Evolutionary conservation across 37 sponge, comb jelly and placozoan genomes (phyloP).

Genomic region (Cladorhizidae sp.): DNA sequence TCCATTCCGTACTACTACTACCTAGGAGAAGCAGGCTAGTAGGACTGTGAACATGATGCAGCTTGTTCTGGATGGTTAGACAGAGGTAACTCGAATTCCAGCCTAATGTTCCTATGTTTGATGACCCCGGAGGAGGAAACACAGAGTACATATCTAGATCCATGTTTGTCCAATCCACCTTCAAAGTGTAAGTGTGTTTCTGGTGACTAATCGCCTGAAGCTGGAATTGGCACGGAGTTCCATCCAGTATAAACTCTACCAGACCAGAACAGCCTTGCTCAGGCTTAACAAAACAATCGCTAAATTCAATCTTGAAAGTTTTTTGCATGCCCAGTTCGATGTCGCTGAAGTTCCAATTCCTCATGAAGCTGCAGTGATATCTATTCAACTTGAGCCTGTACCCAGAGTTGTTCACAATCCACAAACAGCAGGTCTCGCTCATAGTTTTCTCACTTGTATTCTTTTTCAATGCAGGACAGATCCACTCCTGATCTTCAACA

Average conservation of each 20-base stretch:
- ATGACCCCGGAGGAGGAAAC: conserved; percentile 16
- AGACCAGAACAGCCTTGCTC: conserved; percentile 5
- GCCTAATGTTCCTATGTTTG: neutral
- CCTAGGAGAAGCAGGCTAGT: neutral
- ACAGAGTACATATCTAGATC: conserved; percentile 5
- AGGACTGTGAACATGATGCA: neutral
- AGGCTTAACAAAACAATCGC: neutral
- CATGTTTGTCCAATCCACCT: conserved; percentile 28
- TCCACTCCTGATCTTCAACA: too few relatives aligned
- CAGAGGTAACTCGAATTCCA: neutral
- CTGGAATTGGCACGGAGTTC: conserved; percentile 1
- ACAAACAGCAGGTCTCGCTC: conserved; percentile 4
- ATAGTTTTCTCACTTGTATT: neutral
- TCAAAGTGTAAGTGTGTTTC: neutral
- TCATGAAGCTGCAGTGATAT: conserved; percentile 2
- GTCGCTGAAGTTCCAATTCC: conserved; percentile 9
- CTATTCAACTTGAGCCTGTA: neutral
- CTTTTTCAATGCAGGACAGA: too few relatives aligned
- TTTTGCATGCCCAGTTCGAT: neutral
- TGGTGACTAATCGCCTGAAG: conserved; percentile 1
- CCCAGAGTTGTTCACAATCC: conserved; percentile 17
- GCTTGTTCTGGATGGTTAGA: neutral
- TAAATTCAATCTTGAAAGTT: conserved; percentile 7
- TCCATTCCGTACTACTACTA: conserved; percentile 5
- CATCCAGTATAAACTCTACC: conserved; percentile 23